Percentiles rank a stretch among this genome's conserved stretches.
phyloP scores from a whole-genome alignment of 2,113 vertebrate genomes.

The Oceanodroma tethys region DNA sequence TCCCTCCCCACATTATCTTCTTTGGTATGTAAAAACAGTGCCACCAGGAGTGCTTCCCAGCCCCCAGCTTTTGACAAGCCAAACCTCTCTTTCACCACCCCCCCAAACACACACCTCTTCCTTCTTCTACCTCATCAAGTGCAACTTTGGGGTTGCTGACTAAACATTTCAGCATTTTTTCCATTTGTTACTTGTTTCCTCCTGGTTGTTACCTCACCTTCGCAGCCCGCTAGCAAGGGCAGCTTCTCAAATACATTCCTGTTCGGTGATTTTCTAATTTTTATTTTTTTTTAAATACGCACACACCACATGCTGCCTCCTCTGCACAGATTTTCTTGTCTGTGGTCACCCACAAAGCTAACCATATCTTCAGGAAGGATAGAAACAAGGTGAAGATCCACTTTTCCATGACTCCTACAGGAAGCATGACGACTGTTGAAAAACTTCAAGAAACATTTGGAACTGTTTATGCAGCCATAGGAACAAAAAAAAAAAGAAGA shows the following conservation, averaged over 20 bases:
- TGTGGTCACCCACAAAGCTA: conserved; percentile 53
- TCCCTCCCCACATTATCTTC: neutral
- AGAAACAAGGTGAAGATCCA: conserved; percentile 20
- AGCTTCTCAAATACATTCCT: neutral
- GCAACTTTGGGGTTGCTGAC: neutral
- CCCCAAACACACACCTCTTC: neutral
- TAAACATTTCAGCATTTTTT: neutral
- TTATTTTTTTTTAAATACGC: neutral
- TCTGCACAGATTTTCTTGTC: conserved; percentile 14
- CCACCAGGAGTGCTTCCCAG: neutral
- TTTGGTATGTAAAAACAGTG: neutral
- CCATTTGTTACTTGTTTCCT: neutral
- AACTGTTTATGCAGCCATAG: neutral
- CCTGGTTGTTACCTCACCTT: neutral
- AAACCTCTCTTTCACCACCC: neutral
- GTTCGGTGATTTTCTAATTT: fast-evolving
- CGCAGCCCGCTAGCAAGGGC: neutral
- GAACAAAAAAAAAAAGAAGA: fast-evolving
- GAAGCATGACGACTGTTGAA: neutral
- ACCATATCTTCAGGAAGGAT: neutral
- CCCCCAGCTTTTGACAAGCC: neutral
- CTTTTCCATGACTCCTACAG: conserved; percentile 17
- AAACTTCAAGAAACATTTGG: neutral
- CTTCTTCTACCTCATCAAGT: neutral
- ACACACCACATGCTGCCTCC: neutral